Base-by-base conservation (phyloP, 2,888 invertebrate species). In the Steinernema scapterisci region DNA sequence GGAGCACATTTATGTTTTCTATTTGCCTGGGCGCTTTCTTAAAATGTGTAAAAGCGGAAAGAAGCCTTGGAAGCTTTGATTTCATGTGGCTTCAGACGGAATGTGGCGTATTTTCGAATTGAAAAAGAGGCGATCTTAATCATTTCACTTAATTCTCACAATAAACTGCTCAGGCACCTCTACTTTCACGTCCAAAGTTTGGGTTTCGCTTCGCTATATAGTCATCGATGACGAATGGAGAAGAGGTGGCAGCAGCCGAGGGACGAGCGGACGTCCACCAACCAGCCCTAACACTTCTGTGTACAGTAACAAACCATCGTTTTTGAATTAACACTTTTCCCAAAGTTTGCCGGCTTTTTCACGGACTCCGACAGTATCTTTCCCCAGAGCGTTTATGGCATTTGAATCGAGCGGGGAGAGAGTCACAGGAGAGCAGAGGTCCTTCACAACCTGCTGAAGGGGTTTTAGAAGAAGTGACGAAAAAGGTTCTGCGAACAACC, bases 161-260 rank as follows among this genome's bases (percentile, higher is more conserved):
- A 63, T 63, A 25, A 19, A 54, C 21, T 54, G 54, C 11, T 48
- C 48, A 51, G 27, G 6, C 21, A 27, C 23, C 31, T 27, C 16
- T 31, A 63, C 63, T 63, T 63, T 63, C 27, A 31, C 31, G 63
- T 25, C 21, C 25, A 63, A 63, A 63, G 63, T 63, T 63, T 63
- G 63, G 63, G 63, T 63, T 63, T 63, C 63, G 11, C 16, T 31
- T 16, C 27, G 16, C 27, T 27, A 25, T 31, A 16, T 16, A 27
- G 63, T 63, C 63, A 63, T 27, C 63, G 63, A 63, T 63, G 63
- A 63, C 63, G 38, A 63, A 63, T 27, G 48, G 48, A 48, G 19
- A 2, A 16, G 48, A 48, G 48, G 48, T 38, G 38, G 38, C 38
- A 38, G 38, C 16, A 48, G 48, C 5, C 6, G 48, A 48, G 48